Evolutionary conservation across 2,888 invertebrate genomes (phyloP).

Genomic region (Chromoteleia sp.): DNA sequence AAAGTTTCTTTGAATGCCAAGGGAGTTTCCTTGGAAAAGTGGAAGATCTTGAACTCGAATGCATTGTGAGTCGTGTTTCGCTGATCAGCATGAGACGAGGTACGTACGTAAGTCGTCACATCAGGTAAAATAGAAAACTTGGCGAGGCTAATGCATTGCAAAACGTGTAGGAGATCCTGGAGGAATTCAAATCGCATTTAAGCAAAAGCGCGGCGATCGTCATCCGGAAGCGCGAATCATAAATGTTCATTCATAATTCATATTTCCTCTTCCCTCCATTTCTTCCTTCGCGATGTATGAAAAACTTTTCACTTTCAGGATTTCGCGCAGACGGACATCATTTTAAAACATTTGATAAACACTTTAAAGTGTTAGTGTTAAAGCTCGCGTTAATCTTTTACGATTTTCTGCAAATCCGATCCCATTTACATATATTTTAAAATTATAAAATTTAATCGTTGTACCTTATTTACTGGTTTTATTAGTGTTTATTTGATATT

Average conservation of each 20-base stretch:
- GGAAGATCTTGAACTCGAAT: slow-evolving; percentile 60
- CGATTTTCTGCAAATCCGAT: slow-evolving; percentile 18
- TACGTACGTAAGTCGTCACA: slow-evolving; percentile 68
- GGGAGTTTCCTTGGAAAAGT: slow-evolving; percentile 59
- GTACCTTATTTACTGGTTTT: too few species aligned
- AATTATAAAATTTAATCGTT: too few species aligned
- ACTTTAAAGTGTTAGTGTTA: too few species aligned
- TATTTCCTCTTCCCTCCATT: slow-evolving; percentile 59
- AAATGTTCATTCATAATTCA: slow-evolving; percentile 76
- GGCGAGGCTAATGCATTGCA: slow-evolving; percentile 67
- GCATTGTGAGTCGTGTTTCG: slow-evolving; percentile 66
- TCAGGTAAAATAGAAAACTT: slow-evolving; percentile 69
- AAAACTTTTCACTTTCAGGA: slow-evolving; percentile 56
- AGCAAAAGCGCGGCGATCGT: slow-evolving; percentile 74
- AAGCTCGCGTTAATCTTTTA: slow-evolving; percentile 32
- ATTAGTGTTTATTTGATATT: too few species aligned
- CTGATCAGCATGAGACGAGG: slow-evolving; percentile 66
- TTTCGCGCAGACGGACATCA: slow-evolving; percentile 23
- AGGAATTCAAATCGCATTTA: slow-evolving; percentile 75
- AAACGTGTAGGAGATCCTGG: slow-evolving; percentile 63
- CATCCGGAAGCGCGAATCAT: slow-evolving; percentile 73
- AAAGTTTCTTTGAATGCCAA: slow-evolving; percentile 62
- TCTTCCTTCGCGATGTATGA: slow-evolving; percentile 32
- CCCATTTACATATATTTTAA: background rate
- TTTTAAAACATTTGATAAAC: slow-evolving; percentile 39